Percentiles rank a stretch among this genome's conserved stretches.
Conservation (phyloP, 1,140 invertebrate species). For the Diabrotica virgifera region DNA sequence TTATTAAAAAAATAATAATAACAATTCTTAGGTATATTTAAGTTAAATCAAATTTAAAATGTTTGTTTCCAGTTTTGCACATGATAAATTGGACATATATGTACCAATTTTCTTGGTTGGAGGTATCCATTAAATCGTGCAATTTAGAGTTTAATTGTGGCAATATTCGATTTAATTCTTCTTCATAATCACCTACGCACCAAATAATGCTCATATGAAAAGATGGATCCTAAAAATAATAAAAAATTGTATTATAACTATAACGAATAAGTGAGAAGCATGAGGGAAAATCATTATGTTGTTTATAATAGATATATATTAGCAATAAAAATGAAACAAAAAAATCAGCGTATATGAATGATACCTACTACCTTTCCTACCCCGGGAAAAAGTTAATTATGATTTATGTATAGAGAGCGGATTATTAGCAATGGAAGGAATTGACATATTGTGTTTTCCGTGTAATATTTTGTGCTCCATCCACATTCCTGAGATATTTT, state of each 20-base stretch:
- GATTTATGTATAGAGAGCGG: no score
- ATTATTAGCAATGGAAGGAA: no score
- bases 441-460: no score
- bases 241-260: constrained; percentile 14
- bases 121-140: constrained; percentile 42
- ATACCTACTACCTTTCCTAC: no score
- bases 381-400: no score
- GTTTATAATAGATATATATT: no score
- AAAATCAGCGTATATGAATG: no score
- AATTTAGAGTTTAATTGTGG: constrained; percentile 48
- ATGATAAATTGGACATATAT: constrained; percentile 43
- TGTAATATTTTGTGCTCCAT: no score
- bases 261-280: no score
- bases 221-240: constrained; percentile 61
- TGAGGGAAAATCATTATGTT: no score
- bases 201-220: constrained; percentile 70
- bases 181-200: constrained; percentile 58
- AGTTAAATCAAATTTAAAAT: constrained; percentile 45
- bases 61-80: constrained; percentile 52
- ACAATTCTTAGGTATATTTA: background rate
- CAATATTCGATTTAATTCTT: constrained; percentile 49
- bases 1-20: background rate
- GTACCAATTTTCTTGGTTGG: constrained; percentile 40
- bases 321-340: no score
- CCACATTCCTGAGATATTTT: no score